phyloP scores from a whole-genome alignment of 2,888 invertebrate species.

The Caenorhabditis plicata region DNA sequence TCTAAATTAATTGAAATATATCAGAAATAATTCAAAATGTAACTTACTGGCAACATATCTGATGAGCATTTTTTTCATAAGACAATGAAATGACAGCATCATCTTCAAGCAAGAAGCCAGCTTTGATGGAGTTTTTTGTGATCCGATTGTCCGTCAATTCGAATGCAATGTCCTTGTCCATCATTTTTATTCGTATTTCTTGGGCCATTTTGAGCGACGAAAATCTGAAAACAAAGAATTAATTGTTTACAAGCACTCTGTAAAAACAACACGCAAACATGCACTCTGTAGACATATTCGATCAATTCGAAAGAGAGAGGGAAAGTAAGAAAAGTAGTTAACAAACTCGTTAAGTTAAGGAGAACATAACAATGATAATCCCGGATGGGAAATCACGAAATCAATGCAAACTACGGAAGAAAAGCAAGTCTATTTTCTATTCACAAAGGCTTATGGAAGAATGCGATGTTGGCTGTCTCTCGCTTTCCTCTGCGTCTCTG shows the following conservation, averaged over 20 bases:
- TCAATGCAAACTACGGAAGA: conserved; percentile 1
- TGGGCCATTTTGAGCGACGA: too few species aligned
- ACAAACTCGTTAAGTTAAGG: too few species aligned
- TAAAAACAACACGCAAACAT: too few species aligned
- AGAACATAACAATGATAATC: conserved; percentile 1
- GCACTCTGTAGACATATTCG: too few species aligned
- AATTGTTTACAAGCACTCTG: too few species aligned
- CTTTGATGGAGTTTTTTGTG: conserved; percentile 9
- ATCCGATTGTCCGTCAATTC: conserved; percentile 1
- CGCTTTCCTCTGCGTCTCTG: conserved; percentile 7
- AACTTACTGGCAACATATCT: conserved; percentile 6
- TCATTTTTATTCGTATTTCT: too few species aligned
- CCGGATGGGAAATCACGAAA: background rate
- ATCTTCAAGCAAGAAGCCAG: conserved; percentile 8
- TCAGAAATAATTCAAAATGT: conserved; percentile 5
- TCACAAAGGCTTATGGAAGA: conserved; percentile 2
- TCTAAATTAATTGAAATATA: conserved; percentile 11
- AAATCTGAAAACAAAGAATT: too few species aligned
- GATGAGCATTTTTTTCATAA: conserved; percentile 10
- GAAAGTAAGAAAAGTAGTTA: too few species aligned
- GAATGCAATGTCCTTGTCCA: too few species aligned
- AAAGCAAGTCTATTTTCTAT: background rate
- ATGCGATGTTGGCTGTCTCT: conserved; percentile 12
- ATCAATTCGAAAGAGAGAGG: too few species aligned
- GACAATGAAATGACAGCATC: conserved; percentile 11